Conservation (phyloP, 2,797 vertebrate genomes). For the Rhyacichthys aspro region DNA sequence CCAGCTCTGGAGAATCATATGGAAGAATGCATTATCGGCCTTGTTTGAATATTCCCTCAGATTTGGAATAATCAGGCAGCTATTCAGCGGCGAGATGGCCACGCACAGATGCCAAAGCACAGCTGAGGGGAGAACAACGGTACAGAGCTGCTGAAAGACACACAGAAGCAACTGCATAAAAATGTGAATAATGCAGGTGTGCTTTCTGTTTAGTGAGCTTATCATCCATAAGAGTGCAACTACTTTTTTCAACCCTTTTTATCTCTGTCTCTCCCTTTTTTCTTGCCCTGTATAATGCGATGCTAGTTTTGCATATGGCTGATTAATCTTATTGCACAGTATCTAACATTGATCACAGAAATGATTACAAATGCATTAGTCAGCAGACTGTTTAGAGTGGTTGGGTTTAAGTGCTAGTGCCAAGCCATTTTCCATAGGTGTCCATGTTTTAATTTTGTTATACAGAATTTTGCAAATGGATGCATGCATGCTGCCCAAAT, state of each 20-base stretch:
- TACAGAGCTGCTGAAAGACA: conserved; percentile 54
- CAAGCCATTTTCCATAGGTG: conserved; percentile 79
- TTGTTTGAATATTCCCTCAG: conserved; percentile 81
- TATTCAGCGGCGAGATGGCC: conserved; percentile 77
- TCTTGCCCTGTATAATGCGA: conserved; percentile 72
- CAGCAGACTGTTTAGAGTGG: conserved; percentile 76
- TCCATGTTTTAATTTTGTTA: conserved; percentile 82
- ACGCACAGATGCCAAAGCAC: conserved; percentile 79
- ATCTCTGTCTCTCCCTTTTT: conserved; percentile 43
- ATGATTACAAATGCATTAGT: conserved; percentile 83
- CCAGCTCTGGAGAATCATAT: conserved; percentile 79
- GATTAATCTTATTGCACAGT: conserved; percentile 80
- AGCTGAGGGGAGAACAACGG: conserved; percentile 72
- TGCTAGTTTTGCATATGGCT: conserved; percentile 77
- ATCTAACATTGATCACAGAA: conserved; percentile 81
- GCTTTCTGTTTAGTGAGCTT: conserved; percentile 57
- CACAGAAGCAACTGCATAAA: conserved; percentile 46
- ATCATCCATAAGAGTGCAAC: conserved; percentile 59
- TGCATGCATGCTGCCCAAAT: conserved; percentile 74
- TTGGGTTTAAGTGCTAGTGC: conserved; percentile 74
- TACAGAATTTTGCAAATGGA: conserved; percentile 81
- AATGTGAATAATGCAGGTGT: conserved; percentile 76
- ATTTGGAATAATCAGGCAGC: conserved; percentile 83
- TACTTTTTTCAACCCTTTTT: conserved; percentile 57
- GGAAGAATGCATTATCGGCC: conserved; percentile 79